Evolutionary conservation across 2,113 vertebrate genomes (phyloP).

Genomic region (Rhea americana): DNA sequence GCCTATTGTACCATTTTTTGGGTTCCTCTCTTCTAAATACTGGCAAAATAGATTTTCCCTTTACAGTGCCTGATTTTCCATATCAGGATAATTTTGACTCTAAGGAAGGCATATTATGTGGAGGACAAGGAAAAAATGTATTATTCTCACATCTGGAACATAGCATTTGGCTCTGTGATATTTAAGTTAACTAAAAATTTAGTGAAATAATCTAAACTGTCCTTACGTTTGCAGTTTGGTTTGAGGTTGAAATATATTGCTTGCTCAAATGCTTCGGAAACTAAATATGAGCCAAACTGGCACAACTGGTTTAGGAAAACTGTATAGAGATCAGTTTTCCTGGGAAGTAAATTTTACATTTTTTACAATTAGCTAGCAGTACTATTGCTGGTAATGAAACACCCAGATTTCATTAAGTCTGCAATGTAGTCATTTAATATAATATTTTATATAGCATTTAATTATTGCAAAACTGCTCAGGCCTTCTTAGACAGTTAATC

Average conservation of each 20-base stretch:
- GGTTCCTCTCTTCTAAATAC: background rate
- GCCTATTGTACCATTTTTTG: background rate
- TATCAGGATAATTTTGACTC: background rate
- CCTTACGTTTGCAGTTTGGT: background rate
- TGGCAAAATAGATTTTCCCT: background rate
- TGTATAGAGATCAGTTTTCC: background rate
- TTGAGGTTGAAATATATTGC: background rate
- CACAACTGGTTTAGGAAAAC: background rate
- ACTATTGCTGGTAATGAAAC: conserved; percentile 13
- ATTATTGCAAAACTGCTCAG: background rate
- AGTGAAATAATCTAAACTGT: background rate
- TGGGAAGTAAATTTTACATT: background rate
- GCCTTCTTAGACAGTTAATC: background rate
- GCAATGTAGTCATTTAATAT: background rate
- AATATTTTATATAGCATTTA: background rate
- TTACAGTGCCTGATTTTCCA: background rate
- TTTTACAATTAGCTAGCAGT: background rate
- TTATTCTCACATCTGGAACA: background rate
- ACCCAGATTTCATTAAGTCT: background rate
- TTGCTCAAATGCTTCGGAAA: background rate
- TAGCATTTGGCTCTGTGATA: background rate
- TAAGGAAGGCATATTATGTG: background rate
- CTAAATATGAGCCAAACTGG: background rate
- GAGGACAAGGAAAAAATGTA: background rate
- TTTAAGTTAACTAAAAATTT: background rate